Percentiles rank a stretch among this genome's conserved stretches.
Evolutionary conservation across 1,140 invertebrate genomes (phyloP).

Genomic region (Papilio xuthus): DNA sequence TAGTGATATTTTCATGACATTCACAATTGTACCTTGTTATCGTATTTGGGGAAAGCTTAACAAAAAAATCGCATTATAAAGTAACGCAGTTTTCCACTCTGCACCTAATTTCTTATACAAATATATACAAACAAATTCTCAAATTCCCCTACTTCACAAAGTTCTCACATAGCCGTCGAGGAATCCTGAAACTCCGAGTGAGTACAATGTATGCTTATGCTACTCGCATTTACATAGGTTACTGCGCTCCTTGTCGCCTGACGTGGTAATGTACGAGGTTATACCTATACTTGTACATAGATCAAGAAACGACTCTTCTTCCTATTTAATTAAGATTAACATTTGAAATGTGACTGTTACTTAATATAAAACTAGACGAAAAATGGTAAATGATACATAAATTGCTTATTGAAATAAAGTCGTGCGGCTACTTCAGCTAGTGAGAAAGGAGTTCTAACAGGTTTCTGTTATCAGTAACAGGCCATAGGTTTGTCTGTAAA

Average conservation of each 20-base stretch:
- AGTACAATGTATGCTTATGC: slow-evolving; percentile 60
- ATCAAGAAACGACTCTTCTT: not conserved
- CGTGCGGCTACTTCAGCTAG: not conserved
- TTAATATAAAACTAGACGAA: not conserved
- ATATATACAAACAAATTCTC: slow-evolving; percentile 68
- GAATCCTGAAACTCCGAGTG: slow-evolving; percentile 65
- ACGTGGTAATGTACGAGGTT: slow-evolving; percentile 49
- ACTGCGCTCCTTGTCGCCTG: slow-evolving; percentile 46
- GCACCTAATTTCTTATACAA: slow-evolving; percentile 68
- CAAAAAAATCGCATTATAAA: no score
- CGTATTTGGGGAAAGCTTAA: no score
- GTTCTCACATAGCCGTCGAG: slow-evolving; percentile 64
- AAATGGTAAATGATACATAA: not conserved
- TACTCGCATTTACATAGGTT: slow-evolving; percentile 67
- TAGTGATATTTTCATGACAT: no score
- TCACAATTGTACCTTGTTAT: no score
- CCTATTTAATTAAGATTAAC: not conserved
- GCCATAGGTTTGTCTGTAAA: not conserved
- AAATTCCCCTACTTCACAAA: slow-evolving; percentile 57
- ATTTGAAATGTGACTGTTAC: not conserved
- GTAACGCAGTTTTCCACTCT: slow-evolving; percentile 48
- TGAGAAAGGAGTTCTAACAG: not conserved
- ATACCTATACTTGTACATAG: slow-evolving; percentile 4
- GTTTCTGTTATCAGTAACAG: not conserved
- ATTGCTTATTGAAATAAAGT: not conserved